phyloP scores from a whole-genome alignment of 1,140 invertebrate species.

The Neotoxoptera formosana region DNA sequence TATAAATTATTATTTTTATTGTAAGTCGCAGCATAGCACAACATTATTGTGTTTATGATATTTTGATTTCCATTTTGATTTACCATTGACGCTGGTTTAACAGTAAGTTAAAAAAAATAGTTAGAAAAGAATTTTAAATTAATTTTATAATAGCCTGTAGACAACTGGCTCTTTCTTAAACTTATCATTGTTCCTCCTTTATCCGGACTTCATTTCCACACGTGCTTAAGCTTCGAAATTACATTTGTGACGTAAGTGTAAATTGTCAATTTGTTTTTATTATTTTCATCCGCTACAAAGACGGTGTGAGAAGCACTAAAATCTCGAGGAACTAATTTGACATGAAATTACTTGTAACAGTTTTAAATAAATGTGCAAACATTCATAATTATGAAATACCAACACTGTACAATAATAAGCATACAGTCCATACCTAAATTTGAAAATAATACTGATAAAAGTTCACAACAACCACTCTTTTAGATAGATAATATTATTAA shows the following conservation, averaged over 20 bases:
- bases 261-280: constrained; percentile 24
- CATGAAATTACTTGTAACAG: not conserved
- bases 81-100: not conserved
- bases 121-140: not conserved
- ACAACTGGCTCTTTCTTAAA: not conserved
- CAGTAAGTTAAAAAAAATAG: not conserved
- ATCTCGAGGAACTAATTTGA: not conserved
- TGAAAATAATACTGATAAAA: not conserved
- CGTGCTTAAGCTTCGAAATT: not conserved
- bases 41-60: not conserved
- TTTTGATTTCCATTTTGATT: not conserved
- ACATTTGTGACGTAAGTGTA: not conserved
- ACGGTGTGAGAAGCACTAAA: not conserved
- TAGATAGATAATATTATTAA: not conserved
- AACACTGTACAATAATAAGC: not conserved
- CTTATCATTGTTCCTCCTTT: not conserved
- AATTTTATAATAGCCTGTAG: not conserved
- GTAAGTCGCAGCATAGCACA: not conserved
- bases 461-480: not conserved
- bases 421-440: not conserved
- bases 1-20: not conserved
- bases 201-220: not conserved
- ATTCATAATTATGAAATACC: not conserved
- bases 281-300: not conserved
- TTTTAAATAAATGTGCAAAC: not conserved